A percentile compares a stretch with the other conserved stretches of the same genome.
Evolutionary conservation across 2,797 vertebrate species (phyloP).

Genomic region (Dallia pectoralis): DNA sequence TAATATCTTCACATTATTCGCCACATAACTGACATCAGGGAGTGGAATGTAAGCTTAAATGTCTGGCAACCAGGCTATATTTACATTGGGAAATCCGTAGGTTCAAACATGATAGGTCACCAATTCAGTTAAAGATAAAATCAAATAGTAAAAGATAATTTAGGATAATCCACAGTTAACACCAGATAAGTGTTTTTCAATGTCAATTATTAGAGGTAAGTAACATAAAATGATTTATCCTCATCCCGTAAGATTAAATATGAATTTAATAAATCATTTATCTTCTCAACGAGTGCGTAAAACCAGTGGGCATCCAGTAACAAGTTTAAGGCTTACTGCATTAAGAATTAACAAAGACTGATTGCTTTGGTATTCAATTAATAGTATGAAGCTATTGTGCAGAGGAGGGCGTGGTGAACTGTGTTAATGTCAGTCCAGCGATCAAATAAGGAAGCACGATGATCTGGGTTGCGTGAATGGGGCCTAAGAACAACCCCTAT

Average conservation of each 20-base stretch:
- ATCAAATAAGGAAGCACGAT: too few species aligned
- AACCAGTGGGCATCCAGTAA: not conserved
- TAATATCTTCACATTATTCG: too few species aligned
- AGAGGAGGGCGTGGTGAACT: too few species aligned
- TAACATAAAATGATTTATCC: constrained; percentile 11
- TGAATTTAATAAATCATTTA: constrained; percentile 6
- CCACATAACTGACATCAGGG: too few species aligned
- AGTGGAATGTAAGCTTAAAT: too few species aligned
- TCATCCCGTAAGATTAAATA: constrained; percentile 15
- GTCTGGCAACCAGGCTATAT: too few species aligned
- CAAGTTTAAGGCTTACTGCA: constrained; percentile 1
- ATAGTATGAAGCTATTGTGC: too few species aligned
- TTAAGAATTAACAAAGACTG: not conserved
- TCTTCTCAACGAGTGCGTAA: not conserved
- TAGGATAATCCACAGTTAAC: constrained; percentile 14
- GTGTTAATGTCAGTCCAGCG: too few species aligned
- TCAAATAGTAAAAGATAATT: not conserved
- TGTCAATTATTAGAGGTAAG: constrained; percentile 19
- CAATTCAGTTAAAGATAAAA: constrained; percentile 1
- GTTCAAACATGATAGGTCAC: not conserved
- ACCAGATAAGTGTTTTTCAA: constrained; percentile 13
- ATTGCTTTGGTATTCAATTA: too few species aligned
- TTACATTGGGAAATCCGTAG: not conserved
- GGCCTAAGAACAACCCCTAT: too few species aligned
- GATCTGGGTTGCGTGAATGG: too few species aligned